Evolutionary conservation across 1,140 invertebrate genomes (phyloP).

Genomic region (Portunus trituberculatus): DNA sequence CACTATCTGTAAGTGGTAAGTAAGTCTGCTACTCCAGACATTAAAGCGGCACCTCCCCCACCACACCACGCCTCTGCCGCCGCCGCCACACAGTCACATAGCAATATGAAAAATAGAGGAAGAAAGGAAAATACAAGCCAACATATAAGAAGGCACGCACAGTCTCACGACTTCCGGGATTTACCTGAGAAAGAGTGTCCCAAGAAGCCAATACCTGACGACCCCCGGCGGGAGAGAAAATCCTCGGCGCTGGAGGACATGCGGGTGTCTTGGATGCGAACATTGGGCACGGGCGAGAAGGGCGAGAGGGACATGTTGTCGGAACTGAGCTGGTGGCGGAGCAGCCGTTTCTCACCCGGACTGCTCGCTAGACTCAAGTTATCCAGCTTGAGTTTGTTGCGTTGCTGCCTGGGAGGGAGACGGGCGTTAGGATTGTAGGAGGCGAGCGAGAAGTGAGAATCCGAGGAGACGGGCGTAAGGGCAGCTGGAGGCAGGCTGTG

Average conservation of each 20-base stretch:
- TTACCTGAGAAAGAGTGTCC: conserved; percentile 77
- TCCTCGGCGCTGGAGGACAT: conserved; percentile 77
- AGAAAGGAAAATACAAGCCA: not conserved
- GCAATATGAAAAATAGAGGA: too few species aligned
- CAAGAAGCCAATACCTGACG: conserved; percentile 77
- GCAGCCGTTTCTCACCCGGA: conserved; percentile 78
- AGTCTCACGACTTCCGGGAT: conserved; percentile 49
- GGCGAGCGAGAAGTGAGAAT: not conserved
- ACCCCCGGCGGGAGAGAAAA: conserved; percentile 71
- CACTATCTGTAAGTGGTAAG: too few species aligned
- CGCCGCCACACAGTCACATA: not conserved
- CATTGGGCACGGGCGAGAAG: conserved; percentile 74
- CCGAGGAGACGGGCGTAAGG: not conserved
- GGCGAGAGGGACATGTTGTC: conserved; percentile 86
- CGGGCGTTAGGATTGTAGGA: not conserved
- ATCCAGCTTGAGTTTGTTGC: conserved; percentile 91
- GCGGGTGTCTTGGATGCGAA: conserved; percentile 75
- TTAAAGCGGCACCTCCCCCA: not conserved
- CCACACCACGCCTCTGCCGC: not conserved
- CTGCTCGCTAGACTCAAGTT: conserved; percentile 85
- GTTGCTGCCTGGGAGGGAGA: conserved; percentile 84
- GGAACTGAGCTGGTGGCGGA: conserved; percentile 91
- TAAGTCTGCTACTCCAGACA: too few species aligned
- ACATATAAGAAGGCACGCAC: conserved; percentile 12
- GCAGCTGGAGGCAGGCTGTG: not conserved